Percentiles rank a stretch among this genome's conserved stretches.
phyloP scores from a whole-genome alignment of 2,888 invertebrate genomes.

The Drosophila vallismaia region DNA sequence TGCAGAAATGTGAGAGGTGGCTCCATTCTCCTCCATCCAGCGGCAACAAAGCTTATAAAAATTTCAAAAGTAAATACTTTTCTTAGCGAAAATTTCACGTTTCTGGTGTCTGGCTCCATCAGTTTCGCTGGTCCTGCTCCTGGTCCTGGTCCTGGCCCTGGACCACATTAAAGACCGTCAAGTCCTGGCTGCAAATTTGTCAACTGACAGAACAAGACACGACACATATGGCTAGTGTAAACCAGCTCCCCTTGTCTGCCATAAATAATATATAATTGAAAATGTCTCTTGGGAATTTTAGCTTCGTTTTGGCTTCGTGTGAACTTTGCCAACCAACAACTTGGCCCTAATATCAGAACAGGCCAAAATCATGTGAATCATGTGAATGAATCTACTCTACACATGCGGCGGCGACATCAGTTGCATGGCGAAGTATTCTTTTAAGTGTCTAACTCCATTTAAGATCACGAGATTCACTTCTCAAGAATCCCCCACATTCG shows the following conservation, averaged over 20 bases:
- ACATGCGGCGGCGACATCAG: constrained; percentile 3
- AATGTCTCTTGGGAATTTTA: constrained; percentile 73
- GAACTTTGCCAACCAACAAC: constrained; percentile 72
- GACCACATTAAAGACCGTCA: constrained; percentile 68
- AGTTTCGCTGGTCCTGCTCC: constrained; percentile 8
- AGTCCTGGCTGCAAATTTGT: constrained; percentile 67
- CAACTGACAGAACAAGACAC: constrained; percentile 58
- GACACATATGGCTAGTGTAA: constrained; percentile 65
- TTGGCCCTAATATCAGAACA: constrained; percentile 73
- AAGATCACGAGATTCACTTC: constrained; percentile 1
- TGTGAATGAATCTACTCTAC: constrained; percentile 28
- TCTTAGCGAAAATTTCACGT: constrained; percentile 76
- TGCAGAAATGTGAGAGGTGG: constrained; percentile 62
- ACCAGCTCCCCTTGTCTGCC: constrained; percentile 26
- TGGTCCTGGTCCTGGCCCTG: constrained; percentile 4
- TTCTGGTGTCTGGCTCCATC: constrained; percentile 15
- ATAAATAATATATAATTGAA: constrained; percentile 81
- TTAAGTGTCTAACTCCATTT: background rate
- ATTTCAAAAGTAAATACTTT: constrained; percentile 78
- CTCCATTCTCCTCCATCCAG: constrained; percentile 40
- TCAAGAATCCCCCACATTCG: background rate
- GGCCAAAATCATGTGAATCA: constrained; percentile 49
- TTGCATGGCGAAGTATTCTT: background rate
- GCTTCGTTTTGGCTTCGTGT: constrained; percentile 59
- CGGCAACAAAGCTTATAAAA: constrained; percentile 73